A percentile compares a stretch with the other conserved stretches of the same genome.
phyloP scores from a whole-genome alignment of 2,113 vertebrate species.

The Callopanchax toddi region DNA sequence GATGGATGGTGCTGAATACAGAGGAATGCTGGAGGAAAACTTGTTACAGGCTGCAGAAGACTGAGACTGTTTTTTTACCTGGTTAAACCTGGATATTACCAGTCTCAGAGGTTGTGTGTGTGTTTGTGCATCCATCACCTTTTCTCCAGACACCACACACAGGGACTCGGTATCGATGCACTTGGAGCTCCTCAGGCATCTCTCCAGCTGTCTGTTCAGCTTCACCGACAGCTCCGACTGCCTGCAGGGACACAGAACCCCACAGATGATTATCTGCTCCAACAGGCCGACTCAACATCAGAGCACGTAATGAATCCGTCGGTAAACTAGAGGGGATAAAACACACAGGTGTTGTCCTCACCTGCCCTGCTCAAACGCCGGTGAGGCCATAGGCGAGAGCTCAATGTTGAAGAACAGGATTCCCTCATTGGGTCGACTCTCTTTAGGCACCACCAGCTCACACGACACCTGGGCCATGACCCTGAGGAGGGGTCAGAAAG shows the following conservation, averaged over 20 bases:
- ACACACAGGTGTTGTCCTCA: conserved; percentile 33
- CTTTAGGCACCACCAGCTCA: conserved; percentile 93
- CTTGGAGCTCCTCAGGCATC: conserved; percentile 93
- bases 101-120: neutral
- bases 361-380: conserved; percentile 93
- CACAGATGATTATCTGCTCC: neutral
- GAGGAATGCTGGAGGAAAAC: no score
- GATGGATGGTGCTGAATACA: no score
- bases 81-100: neutral
- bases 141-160: conserved; percentile 94
- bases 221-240: conserved; percentile 92
- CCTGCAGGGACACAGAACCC: conserved; percentile 73
- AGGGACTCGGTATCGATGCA: conserved; percentile 97
- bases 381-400: conserved; percentile 94
- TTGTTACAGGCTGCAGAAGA: no score
- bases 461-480: conserved; percentile 95
- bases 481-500: conserved; percentile 67
- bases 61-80: no score
- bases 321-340: neutral
- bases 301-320: neutral
- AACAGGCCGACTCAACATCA: neutral
- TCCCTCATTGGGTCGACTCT: conserved; percentile 91
- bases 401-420: conserved; percentile 95
- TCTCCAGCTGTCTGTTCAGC: conserved; percentile 91
- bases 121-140: conserved; percentile 78